These are phyloP conservation scores for Eristalis pertinax DNA, from an alignment of 2,888 invertebrate species.

Conservation along the genomic window DNA sequence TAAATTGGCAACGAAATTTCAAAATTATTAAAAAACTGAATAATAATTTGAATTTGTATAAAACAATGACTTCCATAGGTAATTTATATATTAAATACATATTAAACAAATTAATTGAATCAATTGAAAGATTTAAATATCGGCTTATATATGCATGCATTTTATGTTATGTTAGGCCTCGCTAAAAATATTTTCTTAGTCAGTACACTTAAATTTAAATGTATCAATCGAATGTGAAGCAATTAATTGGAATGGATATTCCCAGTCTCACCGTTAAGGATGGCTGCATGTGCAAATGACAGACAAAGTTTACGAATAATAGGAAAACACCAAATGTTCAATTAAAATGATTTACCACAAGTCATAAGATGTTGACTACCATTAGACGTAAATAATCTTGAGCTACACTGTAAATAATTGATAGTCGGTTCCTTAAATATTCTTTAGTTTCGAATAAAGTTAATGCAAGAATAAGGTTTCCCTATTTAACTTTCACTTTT, in stretches of 20 bases:
- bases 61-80: constrained; percentile 81
- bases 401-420: too few species aligned
- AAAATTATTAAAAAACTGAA: constrained; percentile 59
- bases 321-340: background rate
- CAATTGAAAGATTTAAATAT: constrained; percentile 21
- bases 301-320: background rate
- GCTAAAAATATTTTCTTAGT: too few species aligned
- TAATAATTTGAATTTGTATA: constrained; percentile 49
- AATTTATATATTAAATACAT: constrained; percentile 73
- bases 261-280: too few species aligned
- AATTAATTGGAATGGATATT: too few species aligned
- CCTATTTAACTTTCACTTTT: background rate
- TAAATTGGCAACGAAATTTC: constrained; percentile 68
- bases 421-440: background rate
- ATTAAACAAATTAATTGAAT: background rate
- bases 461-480: background rate
- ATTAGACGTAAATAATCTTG: too few species aligned
- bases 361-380: too few species aligned
- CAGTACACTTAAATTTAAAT: too few species aligned
- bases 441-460: background rate
- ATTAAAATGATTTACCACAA: background rate
- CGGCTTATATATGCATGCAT: constrained; percentile 11
- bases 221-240: too few species aligned
- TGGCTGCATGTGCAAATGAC: background rate
- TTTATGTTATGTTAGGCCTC: background rate